Base-by-base conservation (phyloP, 2,888 invertebrate species). In the Drosophila mimica region DNA sequence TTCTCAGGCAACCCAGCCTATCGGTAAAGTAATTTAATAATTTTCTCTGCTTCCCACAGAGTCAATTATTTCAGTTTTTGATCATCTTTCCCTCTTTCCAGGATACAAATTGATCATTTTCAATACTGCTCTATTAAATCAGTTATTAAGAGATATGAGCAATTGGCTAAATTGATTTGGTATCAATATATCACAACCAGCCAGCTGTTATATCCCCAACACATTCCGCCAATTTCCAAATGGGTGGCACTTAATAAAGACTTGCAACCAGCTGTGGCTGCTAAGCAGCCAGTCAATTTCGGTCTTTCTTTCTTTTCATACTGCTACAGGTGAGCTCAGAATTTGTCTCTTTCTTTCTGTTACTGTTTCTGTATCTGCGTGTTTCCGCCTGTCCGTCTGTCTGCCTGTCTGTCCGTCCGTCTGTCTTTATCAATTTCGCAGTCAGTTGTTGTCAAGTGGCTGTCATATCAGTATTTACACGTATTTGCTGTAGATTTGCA, bases 401-500 rank as follows among this genome's bases (percentile, higher is more conserved):
- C 43, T 11, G 20, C 0, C 53, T 46, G 46, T 8, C 34, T 38
- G 30, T 17, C 6, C 46, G 33, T 30, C 33, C 40, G 57, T 40
- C 60, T 67, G 76, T 70, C 75, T 72, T 63, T 68, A 79, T 78
- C 80, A 79, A 78, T 60, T 76, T 57, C 68, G 40, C 48, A 69
- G 69, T 36, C 58, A 58, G 77, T 61, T 65, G 79, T 74, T 78
- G 79, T 74, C 86, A 85, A 86, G 88, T 84, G 88, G 70, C 84
- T 91, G 90, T 85, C 90, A 89, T 88, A 90, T 91, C 91, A 82
- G 89, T 83, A 83, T 91, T 87, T 88, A 88, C 88, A 86, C 74
- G 82, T 78, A 88, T 88, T 88, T 83, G 83, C 81, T 70, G 81
- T 83, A 82, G 86, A 91, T 90, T 90, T 90, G 90, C 90, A 91